phyloP scores from a whole-genome alignment of 2,888 invertebrate genomes.

The Lissonota sp. region DNA sequence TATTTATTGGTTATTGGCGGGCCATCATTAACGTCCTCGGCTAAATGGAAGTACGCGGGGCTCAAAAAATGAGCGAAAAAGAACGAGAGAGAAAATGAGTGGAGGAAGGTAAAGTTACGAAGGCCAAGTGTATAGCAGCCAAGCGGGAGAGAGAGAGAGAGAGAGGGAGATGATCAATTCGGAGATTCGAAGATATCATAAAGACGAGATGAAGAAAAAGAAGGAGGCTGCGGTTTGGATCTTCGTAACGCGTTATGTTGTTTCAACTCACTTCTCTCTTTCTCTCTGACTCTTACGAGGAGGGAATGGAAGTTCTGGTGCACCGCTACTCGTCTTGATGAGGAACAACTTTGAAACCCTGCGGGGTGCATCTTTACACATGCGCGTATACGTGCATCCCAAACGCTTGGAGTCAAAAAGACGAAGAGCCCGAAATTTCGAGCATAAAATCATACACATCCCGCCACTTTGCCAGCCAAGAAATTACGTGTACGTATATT shows the following conservation, averaged over 20 bases:
- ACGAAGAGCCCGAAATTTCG: no score
- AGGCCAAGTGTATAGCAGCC: conserved; percentile 40
- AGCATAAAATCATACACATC: no score
- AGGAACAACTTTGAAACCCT: conserved; percentile 73
- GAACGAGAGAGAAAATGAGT: conserved; percentile 8
- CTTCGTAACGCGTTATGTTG: conserved; percentile 35
- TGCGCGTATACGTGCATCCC: no score
- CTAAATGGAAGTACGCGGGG: conserved; percentile 61
- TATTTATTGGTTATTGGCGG: conserved; percentile 82
- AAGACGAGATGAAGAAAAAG: conserved; percentile 65
- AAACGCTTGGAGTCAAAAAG: no score
- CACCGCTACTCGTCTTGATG: conserved; percentile 75
- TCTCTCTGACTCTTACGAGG: conserved; percentile 14
- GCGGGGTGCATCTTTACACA: conserved; percentile 53
- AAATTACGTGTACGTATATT: neutral
- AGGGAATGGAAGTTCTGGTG: conserved; percentile 62
- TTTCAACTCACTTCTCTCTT: conserved; percentile 9
- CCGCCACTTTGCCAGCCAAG: no score
- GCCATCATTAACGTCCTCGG: conserved; percentile 82
- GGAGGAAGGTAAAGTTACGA: conserved; percentile 28
- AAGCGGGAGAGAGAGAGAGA: conserved; percentile 26
- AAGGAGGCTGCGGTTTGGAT: conserved; percentile 35
- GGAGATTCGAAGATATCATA: conserved; percentile 78
- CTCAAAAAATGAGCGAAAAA: conserved; percentile 9
- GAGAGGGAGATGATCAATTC: conserved; percentile 67